Base-by-base conservation (phyloP, 2,113 vertebrate genomes). In the Myodes glareolus region DNA sequence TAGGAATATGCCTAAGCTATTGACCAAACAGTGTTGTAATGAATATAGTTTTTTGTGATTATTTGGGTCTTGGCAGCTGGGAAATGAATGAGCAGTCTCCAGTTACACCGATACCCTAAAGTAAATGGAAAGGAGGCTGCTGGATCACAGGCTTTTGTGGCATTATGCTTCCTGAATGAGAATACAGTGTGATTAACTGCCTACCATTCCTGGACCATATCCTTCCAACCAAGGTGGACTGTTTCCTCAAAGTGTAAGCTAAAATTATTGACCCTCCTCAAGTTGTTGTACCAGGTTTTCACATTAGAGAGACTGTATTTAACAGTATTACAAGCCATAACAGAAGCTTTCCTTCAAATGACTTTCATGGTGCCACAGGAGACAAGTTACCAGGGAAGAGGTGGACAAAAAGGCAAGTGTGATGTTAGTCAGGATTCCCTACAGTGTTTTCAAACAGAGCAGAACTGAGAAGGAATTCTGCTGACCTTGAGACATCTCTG, bases 361-460 rank as follows among this genome's bases (percentile, higher is more conserved):
- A 0, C 0, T 31, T 7, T 5, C 13, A 5, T 2, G 31, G 3
- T 21, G 9, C 16, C 47, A 1, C 9, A 3, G 42, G 10, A 5
- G 19, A 23, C 0, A 3, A 21, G 7, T 73, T 92, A 76, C 91
- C 13, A 19, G 33, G 42, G 13, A 92, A 33, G 67, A 63, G 5
- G 29, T 31, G 1, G 1, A 1, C 27, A 72, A 13, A 29, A 31
- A 47, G 10, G 3, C 0, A 70, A 72, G n/a, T 1, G 1, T 12
- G 4, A 14, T 36, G 0, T 1, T 23, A 33, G 70, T 2, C 42
- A 36, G 33, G 23, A 19, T 13, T 58, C 31, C 39, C 31, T 0
- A 0, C 0, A 45, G 6, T 31, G 50, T 23, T 58, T 81, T 61
- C 45, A 29, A 39, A 47, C 3, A 4, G 4, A 65, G 42, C 8